Evolutionary conservation across 2,888 invertebrate genomes (phyloP).

Genomic region (Diploptera punctata): DNA sequence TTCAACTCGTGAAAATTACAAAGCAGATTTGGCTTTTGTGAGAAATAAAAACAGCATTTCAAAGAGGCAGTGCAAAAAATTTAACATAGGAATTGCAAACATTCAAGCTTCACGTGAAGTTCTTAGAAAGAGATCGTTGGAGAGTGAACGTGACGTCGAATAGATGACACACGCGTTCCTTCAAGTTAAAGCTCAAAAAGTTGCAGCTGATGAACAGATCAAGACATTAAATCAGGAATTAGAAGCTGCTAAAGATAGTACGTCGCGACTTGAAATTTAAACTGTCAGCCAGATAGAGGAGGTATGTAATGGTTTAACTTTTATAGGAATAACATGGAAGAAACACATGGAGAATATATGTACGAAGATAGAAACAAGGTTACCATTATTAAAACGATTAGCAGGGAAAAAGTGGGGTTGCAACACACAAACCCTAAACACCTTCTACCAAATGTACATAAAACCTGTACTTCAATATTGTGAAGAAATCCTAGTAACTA

Average conservation of each 20-base stretch:
- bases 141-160: conserved; percentile 36
- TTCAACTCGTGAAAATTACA: background rate
- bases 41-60: background rate
- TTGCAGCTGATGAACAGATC: conserved; percentile 10
- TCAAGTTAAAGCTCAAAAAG: conserved; percentile 2
- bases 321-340: conserved; percentile 24
- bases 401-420: too few relatives aligned
- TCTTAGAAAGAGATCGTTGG: conserved; percentile 34
- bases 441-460: background rate
- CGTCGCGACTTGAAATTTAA: conserved; percentile 26
- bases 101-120: conserved; percentile 36
- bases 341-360: conserved; percentile 7
- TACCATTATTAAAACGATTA: too few relatives aligned
- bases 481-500: too few relatives aligned
- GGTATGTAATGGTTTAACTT: conserved; percentile 6
- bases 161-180: conserved; percentile 8
- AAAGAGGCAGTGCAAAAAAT: conserved; percentile 35
- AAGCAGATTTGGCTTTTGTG: conserved; percentile 1
- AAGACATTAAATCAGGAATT: conserved; percentile 1
- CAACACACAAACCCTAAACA: too few relatives aligned
- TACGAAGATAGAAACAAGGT: conserved; percentile 5
- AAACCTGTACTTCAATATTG: too few relatives aligned
- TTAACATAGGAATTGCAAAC: conserved; percentile 36
- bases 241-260: conserved; percentile 4
- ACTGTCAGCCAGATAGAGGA: conserved; percentile 26